Conservation (phyloP, 2,113 vertebrate species). For the Megalops atlanticus region DNA sequence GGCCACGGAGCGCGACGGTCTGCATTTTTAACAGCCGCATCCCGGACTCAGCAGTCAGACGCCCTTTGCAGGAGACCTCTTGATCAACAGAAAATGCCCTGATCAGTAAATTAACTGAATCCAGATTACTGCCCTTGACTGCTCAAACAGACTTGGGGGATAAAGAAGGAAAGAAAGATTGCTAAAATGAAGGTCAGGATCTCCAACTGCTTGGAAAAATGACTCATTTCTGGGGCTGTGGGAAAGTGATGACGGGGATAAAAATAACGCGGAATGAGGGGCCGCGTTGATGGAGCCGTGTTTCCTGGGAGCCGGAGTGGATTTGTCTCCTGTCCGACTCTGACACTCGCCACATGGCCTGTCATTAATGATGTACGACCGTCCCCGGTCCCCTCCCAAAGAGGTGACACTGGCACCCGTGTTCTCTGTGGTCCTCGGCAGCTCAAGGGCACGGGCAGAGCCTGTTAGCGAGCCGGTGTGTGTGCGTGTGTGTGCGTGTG, state of each 20-base stretch:
- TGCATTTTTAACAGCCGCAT: not conserved
- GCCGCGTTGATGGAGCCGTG: not conserved
- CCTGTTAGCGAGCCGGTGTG: not conserved
- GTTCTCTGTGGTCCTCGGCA: not conserved
- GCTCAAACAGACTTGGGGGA: slow-evolving; percentile 20
- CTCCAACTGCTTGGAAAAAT: slow-evolving; percentile 25
- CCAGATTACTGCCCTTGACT: slow-evolving; percentile 20
- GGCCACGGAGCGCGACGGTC: not conserved
- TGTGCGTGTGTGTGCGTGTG: not conserved
- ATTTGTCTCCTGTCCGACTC: slow-evolving; percentile 17
- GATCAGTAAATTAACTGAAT: slow-evolving; percentile 24
- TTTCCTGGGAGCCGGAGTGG: not conserved
- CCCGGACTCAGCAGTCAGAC: not conserved
- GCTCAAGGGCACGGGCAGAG: slow-evolving; percentile 21
- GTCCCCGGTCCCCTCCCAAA: slow-evolving; percentile 2
- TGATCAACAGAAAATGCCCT: slow-evolving; percentile 9
- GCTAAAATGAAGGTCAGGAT: slow-evolving; percentile 28
- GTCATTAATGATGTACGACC: slow-evolving; percentile 22
- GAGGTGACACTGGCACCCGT: slow-evolving; percentile 18
- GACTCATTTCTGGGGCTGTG: slow-evolving; percentile 16
- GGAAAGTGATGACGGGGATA: slow-evolving; percentile 22
- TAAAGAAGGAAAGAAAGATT: slow-evolving; percentile 12
- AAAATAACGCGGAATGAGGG: slow-evolving; percentile 22
- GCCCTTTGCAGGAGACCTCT: not conserved
- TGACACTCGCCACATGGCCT: slow-evolving; percentile 30